These are phyloP conservation scores for Manduca sexta DNA, from an alignment of 1,140 invertebrate genomes.

Conservation along the genomic window DNA sequence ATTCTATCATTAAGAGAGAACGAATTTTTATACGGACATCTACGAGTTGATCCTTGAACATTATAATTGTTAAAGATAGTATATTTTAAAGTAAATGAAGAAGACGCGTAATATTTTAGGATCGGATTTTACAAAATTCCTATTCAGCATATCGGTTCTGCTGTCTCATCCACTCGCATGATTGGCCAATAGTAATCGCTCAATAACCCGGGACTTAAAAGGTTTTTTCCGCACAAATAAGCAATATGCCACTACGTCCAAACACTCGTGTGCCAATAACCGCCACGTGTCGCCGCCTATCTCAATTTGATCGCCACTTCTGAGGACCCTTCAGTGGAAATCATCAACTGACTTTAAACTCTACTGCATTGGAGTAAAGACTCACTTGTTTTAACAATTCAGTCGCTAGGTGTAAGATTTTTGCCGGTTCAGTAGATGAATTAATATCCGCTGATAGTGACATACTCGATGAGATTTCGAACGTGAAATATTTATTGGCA, in stretches of 20 bases:
- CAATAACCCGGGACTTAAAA: slow-evolving; percentile 15
- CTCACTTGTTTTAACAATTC: too few relatives aligned
- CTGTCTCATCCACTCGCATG: too few relatives aligned
- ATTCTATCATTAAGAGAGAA: too few relatives aligned
- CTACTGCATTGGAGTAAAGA: too few relatives aligned
- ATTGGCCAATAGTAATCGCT: neutral
- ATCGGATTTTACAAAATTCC: too few relatives aligned
- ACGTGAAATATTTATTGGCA: slow-evolving; percentile 9
- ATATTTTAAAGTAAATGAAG: too few relatives aligned
- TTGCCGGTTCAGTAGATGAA: slow-evolving; percentile 33
- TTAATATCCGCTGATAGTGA: slow-evolving; percentile 46
- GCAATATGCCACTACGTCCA: slow-evolving; percentile 58
- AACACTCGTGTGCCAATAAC: slow-evolving; percentile 64
- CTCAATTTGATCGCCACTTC: slow-evolving; percentile 62
- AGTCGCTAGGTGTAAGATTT: slow-evolving; percentile 16
- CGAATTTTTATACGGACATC: too few relatives aligned
- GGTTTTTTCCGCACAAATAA: slow-evolving; percentile 27
- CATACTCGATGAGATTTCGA: slow-evolving; percentile 18
- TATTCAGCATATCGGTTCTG: too few relatives aligned
- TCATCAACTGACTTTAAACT: too few relatives aligned
- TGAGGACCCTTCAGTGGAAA: neutral
- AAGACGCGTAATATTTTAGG: too few relatives aligned
- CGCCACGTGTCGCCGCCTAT: slow-evolving; percentile 56
- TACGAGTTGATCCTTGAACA: too few relatives aligned
- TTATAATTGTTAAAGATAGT: too few relatives aligned